Conservation (phyloP, 2,113 vertebrate genomes). For the Siphamia tubifer region DNA sequence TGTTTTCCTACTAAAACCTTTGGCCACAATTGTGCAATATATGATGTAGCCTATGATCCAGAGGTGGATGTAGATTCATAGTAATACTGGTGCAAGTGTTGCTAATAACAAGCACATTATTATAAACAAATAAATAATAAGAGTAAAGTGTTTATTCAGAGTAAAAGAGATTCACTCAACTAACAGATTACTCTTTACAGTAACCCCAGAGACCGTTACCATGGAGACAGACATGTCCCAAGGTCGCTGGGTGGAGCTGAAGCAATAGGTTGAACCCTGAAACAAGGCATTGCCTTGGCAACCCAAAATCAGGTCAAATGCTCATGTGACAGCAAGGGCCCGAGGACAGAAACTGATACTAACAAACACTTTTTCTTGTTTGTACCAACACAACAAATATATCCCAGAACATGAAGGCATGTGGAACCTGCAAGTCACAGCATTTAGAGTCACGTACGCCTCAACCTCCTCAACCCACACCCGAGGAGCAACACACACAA, state of each 20-base stretch:
- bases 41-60: neutral
- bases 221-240: slow-evolving; percentile 35
- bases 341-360: slow-evolving; percentile 32
- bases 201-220: slow-evolving; percentile 42
- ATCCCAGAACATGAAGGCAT: neutral
- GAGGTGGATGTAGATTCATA: neutral
- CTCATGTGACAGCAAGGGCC: slow-evolving; percentile 37
- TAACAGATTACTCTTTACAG: slow-evolving; percentile 22
- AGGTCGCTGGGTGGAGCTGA: slow-evolving; percentile 26
- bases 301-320: slow-evolving; percentile 48
- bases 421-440: neutral
- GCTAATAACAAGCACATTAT: neutral
- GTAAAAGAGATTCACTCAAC: neutral
- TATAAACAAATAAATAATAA: slow-evolving; percentile 1
- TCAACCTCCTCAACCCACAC: neutral
- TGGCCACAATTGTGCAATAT: too few relatives aligned
- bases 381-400: slow-evolving; percentile 4
- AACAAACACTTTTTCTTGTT: slow-evolving; percentile 17
- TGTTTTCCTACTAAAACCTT: too few relatives aligned
- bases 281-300: slow-evolving; percentile 33
- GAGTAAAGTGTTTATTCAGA: neutral
- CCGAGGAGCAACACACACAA: neutral
- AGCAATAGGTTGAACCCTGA: slow-evolving; percentile 19
- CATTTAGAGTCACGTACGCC: neutral
- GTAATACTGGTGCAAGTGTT: neutral